Percentiles rank a stretch among this genome's conserved stretches.
Conservation (phyloP, 2,888 invertebrate genomes). For the Nephrotoma guestfalica region DNA sequence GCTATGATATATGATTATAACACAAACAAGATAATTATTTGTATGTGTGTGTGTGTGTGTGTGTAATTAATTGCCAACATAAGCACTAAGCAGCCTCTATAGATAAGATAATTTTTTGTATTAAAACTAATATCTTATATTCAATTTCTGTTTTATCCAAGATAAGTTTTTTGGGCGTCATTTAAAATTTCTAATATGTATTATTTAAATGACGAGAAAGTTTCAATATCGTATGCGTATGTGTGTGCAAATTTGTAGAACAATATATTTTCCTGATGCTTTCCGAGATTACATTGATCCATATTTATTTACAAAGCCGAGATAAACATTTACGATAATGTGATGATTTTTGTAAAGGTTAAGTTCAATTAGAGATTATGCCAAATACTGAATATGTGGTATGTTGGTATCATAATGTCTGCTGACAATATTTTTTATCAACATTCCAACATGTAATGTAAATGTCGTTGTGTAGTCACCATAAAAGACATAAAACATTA, state of each 20-base stretch:
- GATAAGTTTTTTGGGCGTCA: background rate
- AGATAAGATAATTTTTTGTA: background rate
- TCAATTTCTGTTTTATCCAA: background rate
- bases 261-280: background rate
- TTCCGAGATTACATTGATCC: background rate
- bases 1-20: background rate
- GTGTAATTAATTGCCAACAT: too few relatives aligned
- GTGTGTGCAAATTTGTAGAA: background rate
- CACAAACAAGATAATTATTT: too few relatives aligned
- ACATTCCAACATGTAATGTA: background rate
- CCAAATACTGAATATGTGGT: background rate
- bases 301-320: background rate
- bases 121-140: background rate
- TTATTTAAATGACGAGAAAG: background rate
- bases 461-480: background rate
- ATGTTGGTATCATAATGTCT: too few relatives aligned
- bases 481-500: background rate
- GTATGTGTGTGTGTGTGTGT: too few relatives aligned
- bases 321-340: background rate
- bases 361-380: background rate
- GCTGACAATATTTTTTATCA: background rate
- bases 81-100: background rate
- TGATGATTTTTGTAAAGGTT: background rate
- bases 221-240: background rate
- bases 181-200: background rate